Conservation (phyloP, 2,888 invertebrate genomes). For the Alviniconcha strummeri region DNA sequence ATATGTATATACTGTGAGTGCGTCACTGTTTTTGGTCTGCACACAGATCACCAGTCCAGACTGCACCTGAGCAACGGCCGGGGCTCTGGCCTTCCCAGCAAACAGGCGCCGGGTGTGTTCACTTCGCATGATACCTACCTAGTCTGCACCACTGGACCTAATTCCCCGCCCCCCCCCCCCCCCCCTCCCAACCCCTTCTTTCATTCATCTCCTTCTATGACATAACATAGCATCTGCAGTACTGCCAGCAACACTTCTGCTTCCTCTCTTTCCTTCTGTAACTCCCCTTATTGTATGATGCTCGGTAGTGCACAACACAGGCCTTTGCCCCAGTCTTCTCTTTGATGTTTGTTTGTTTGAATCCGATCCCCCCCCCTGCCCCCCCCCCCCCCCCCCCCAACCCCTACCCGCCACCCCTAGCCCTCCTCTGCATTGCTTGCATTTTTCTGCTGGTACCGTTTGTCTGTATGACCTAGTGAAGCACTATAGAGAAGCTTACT, state of each 20-base stretch:
- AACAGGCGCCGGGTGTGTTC: conserved; percentile 26
- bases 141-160: no score
- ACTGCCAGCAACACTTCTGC: no score
- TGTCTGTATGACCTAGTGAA: neutral
- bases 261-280: no score
- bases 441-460: neutral
- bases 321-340: no score
- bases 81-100: neutral
- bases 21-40: neutral
- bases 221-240: no score
- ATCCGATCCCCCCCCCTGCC: neutral
- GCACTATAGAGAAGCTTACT: no score
- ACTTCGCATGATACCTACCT: no score
- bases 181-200: no score
- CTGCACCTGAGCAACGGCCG: conserved; percentile 23
- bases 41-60: conserved; percentile 20
- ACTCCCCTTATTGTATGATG: no score
- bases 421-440: neutral
- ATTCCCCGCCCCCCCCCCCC: no score
- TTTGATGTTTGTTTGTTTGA: neutral
- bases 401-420: neutral
- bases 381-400: neutral
- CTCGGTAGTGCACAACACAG: no score
- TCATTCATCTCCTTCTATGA: no score
- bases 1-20: neutral